Evolutionary conservation across 2,888 invertebrate genomes (phyloP).

Genomic region (Cenopis cana): DNA sequence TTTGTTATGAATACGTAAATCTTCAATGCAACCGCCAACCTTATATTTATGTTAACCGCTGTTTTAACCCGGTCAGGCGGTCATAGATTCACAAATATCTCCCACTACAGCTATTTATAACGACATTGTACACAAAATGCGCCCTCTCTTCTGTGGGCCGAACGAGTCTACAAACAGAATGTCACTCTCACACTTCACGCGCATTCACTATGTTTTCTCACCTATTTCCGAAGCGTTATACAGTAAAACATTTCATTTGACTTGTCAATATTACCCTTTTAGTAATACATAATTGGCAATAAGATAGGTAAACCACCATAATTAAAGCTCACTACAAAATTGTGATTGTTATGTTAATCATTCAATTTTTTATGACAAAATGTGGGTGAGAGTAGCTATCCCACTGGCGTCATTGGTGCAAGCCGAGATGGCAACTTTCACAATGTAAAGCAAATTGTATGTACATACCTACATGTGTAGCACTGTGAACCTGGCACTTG

Average conservation of each 20-base stretch:
- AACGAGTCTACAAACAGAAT: constrained; percentile 52
- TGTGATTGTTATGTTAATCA: background rate
- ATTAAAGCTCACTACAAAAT: background rate
- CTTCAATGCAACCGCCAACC: constrained; percentile 53
- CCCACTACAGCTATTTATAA: constrained; percentile 75
- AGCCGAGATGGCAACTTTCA: constrained; percentile 63
- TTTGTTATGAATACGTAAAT: background rate
- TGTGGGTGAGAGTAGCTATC: constrained; percentile 18
- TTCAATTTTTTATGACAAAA: background rate
- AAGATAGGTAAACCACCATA: background rate
- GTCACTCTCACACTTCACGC: constrained; percentile 48
- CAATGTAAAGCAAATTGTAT: constrained; percentile 60
- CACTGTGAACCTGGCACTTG: constrained; percentile 60
- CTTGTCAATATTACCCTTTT: background rate
- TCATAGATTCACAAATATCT: constrained; percentile 81
- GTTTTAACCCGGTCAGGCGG: constrained; percentile 82
- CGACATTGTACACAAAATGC: constrained; percentile 69
- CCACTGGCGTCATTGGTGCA: constrained; percentile 2
- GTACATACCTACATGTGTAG: constrained; percentile 42
- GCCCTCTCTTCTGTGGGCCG: constrained; percentile 64
- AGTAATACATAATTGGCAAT: background rate
- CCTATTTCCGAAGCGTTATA: constrained; percentile 11
- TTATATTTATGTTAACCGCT: constrained; percentile 70
- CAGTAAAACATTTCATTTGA: background rate
- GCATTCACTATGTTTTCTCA: constrained; percentile 40